Base-by-base conservation (phyloP, 2,113 vertebrate genomes). In the Tupaia chinensis region DNA sequence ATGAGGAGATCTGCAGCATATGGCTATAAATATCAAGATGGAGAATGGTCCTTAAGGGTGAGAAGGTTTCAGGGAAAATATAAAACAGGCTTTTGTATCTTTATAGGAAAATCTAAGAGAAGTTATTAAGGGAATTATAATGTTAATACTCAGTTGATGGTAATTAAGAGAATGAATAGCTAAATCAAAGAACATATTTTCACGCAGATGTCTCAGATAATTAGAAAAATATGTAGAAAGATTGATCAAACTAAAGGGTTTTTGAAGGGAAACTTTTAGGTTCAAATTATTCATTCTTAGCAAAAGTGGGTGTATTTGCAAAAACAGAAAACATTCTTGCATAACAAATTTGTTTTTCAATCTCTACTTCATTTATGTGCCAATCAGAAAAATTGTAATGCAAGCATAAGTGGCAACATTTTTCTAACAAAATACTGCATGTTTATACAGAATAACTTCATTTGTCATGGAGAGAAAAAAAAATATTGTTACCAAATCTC, bases 111-210 rank as follows among this genome's bases (percentile, higher is more conserved):
- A 84, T 73, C 72, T 68, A 88, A 88, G 76, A 94, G 89, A 88
- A 91, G 27, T 78, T 95, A 74, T 81, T 87, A 63, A 73, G 29
- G 63, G 95, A 97, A 92, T 96, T 91, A 92, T 78, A 87, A 89
- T 95, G 61, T 72, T 87, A 96, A 96, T 93, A 84, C 76, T 84
- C 65, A 74, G 80, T 97, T 94, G 77, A 90, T 78, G 92, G 83
- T 97, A 89, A 96, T 98, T 96, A 94, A 87, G 89, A 80, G 54
- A 94, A 94, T 92, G 58, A 95, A 92, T 79, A 90, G 87, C 92
- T 94, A 89, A 97, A 94, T 81, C 79, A 92, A 85, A 97, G 83
- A 93, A 73, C 92, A 92, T 96, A 81, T 93, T 97, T 97, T 95
- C 84, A 90, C 93, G 72, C 89, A 97, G 89, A 89, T 97, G 73